A percentile compares a stretch with the other conserved stretches of the same genome.
These are phyloP conservation scores for Thunnus maccoyii DNA, from an alignment of 2,113 vertebrate species.

Conservation along the genomic window DNA sequence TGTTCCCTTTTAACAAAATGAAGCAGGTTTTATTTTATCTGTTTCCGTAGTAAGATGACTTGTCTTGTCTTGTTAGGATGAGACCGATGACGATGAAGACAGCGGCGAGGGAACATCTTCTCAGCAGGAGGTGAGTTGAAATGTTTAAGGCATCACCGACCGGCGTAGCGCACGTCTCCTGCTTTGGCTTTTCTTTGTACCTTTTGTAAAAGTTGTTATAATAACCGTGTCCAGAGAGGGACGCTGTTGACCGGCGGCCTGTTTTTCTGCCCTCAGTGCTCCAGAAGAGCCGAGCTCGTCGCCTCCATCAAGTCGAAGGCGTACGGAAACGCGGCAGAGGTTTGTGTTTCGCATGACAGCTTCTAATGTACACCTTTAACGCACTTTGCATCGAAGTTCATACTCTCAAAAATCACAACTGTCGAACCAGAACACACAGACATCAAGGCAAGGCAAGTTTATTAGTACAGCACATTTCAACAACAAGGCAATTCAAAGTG, in stretches of 20 bases:
- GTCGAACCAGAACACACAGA: too few relatives aligned
- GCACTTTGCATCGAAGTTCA: too few relatives aligned
- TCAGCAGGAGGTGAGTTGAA: slow-evolving; percentile 68
- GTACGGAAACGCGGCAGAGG: slow-evolving; percentile 88
- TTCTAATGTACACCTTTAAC: too few relatives aligned
- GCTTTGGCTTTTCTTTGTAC: neutral
- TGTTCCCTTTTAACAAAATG: too few relatives aligned
- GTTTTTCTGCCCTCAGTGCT: slow-evolving; percentile 82
- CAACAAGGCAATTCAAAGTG: too few relatives aligned
- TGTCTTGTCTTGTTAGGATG: slow-evolving; percentile 22
- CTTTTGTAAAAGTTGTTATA: neutral
- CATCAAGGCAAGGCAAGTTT: too few relatives aligned
- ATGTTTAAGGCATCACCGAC: neutral
- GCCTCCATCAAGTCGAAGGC: slow-evolving; percentile 92
- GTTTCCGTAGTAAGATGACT: too few relatives aligned
- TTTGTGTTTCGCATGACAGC: slow-evolving; percentile 64
- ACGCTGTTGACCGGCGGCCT: neutral
- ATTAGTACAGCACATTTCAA: too few relatives aligned
- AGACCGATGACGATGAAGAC: neutral
- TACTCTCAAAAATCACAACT: too few relatives aligned
- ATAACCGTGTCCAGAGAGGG: neutral
- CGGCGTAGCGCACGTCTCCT: neutral
- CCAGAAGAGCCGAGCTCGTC: slow-evolving; percentile 87
- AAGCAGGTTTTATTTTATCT: too few relatives aligned
- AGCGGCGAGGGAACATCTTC: slow-evolving; percentile 72